These are phyloP conservation scores for Garra rufa DNA, from an alignment of 2,113 vertebrate species.

Conservation along the genomic window DNA sequence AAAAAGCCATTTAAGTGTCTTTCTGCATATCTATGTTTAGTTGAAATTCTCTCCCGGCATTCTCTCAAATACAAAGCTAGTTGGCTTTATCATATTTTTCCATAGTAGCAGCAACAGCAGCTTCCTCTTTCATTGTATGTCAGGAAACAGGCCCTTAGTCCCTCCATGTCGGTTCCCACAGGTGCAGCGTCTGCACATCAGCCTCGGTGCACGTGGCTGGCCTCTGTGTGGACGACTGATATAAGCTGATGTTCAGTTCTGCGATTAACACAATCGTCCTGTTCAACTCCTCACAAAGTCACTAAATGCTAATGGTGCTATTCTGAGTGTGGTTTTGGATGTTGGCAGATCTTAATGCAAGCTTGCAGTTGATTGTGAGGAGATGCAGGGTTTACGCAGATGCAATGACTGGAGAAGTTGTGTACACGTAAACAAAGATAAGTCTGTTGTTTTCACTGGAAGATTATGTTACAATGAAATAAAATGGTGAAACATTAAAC, in stretches of 20 bases:
- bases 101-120: constrained; percentile 30
- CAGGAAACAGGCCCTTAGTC: constrained; percentile 47
- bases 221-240: not conserved
- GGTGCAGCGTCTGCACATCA: constrained; percentile 23
- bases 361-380: not conserved
- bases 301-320: not conserved
- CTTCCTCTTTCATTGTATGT: constrained; percentile 55
- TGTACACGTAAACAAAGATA: not conserved
- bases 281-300: not conserved
- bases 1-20: not conserved
- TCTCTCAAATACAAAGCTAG: not conserved
- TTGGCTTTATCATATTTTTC: constrained; percentile 44
- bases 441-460: not conserved
- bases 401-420: not conserved
- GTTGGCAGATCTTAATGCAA: not conserved
- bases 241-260: constrained; percentile 19
- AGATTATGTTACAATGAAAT: not conserved
- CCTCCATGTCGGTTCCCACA: constrained; percentile 23
- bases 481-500: too few species aligned
- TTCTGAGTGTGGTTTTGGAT: not conserved
- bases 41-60: not conserved
- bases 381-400: not conserved
- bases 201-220: constrained; percentile 20
- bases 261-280: not conserved
- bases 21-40: constrained; percentile 4